These are phyloP conservation scores for Drosophila nigritarsus DNA, from an alignment of 2,888 invertebrate genomes.

Conservation along the genomic window DNA sequence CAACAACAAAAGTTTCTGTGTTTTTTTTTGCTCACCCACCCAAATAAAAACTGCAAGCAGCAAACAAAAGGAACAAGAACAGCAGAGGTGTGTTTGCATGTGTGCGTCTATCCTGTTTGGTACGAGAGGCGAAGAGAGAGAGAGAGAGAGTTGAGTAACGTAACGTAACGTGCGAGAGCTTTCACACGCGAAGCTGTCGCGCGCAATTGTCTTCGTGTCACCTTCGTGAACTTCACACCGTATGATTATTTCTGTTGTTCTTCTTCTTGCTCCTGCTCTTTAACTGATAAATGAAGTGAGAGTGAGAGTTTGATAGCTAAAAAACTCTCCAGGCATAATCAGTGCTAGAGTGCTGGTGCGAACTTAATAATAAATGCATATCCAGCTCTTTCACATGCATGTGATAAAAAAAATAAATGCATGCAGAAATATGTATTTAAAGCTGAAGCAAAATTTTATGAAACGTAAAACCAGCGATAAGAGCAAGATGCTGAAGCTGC, in stretches of 20 bases:
- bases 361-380: conserved; percentile 33
- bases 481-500: conserved; percentile 25
- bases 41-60: conserved; percentile 50
- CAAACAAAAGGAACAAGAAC: conserved; percentile 18
- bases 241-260: conserved; percentile 23
- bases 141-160: conserved; percentile 14
- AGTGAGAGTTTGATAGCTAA: conserved; percentile 3
- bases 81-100: conserved; percentile 12
- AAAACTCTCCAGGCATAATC: conserved; percentile 9
- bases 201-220: conserved; percentile 47
- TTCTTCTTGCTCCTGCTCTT: conserved; percentile 2
- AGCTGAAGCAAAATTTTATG: conserved; percentile 80
- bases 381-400: conserved; percentile 11
- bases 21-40: conserved; percentile 27
- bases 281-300: conserved; percentile 56
- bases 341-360: conserved; percentile 19
- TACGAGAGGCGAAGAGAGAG: conserved; percentile 20
- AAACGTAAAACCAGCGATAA: conserved; percentile 83
- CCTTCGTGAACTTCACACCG: conserved; percentile 29
- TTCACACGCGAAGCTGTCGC: conserved; percentile 48
- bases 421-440: conserved; percentile 57
- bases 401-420: conserved; percentile 10
- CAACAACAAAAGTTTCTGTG: conserved; percentile 38
- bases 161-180: conserved; percentile 26
- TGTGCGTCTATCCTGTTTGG: conserved; percentile 55